Conservation (phyloP, 2,113 vertebrate genomes). For the Tauraco erythrolophus region DNA sequence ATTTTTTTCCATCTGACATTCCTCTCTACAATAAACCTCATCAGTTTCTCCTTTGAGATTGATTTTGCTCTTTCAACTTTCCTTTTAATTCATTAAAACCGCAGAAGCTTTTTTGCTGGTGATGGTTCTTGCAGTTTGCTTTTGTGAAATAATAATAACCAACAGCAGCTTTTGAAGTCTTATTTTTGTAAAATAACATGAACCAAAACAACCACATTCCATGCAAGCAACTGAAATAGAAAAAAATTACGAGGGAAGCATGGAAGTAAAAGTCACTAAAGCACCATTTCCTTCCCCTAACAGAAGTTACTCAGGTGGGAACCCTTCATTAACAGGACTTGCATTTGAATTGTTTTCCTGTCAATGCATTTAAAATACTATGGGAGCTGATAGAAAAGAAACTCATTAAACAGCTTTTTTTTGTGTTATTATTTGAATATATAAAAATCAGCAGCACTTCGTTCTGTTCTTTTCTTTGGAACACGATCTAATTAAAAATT, state of each 20-base stretch:
- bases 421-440: neutral
- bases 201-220: neutral
- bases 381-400: neutral
- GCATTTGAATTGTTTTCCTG: neutral
- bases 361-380: neutral
- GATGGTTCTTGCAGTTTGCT: neutral
- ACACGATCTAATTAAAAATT: neutral
- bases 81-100: neutral
- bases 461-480: slow-evolving; percentile 22
- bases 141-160: neutral
- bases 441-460: slow-evolving; percentile 15
- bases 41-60: neutral
- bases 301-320: neutral
- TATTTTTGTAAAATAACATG: neutral
- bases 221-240: neutral
- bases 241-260: neutral
- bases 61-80: neutral
- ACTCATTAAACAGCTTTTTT: neutral
- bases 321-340: neutral
- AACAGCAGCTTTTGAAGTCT: neutral
- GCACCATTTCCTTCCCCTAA: neutral
- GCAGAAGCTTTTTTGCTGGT: neutral
- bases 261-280: neutral
- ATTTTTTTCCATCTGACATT: neutral
- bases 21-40: neutral